Base-by-base conservation (phyloP, 2,888 invertebrate species). In the Peribatodes rhomboidaria region DNA sequence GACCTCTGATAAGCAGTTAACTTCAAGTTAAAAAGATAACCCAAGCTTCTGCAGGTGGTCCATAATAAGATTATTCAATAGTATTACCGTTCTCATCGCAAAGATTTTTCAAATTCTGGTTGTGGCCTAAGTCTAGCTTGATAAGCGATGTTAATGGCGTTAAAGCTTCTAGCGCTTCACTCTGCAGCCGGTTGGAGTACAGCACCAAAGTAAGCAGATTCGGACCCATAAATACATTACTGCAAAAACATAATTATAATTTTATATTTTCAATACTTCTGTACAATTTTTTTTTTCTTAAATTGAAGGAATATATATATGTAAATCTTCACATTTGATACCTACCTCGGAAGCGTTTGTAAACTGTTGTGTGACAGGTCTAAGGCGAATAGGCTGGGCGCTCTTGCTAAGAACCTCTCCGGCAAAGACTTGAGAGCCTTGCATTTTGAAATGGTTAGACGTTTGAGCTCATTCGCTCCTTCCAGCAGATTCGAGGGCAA, bases 71-170 rank as follows among this genome's bases (percentile, higher is more conserved):
- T 27, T 27, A 27, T 13, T 11, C 4, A 10, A 49, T 1, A 33
- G 9, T 33, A 2, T 33, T 53, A 53, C 53, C 53, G 6, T 53
- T 53, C n/a, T 39, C 14, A 53, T 53, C 53, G 27, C 53, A 53
- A 41, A 53, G n/a, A 6, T 53, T 35, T 13, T 27, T 27, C 1
- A 53, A 20, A 11, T 53, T 16, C 2, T 1, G 14, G 14, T 53
- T 53, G 27, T 41, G 6, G 41, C 53, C 9, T 14, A 53, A 14
- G 7, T 53, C 53, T 10, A 53, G 39, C 14, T 39, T 53, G 6
- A 20, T 22, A 14, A 53, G 53, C 9, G 39, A 41, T 27, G 22
- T 41, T n/a, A 53, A 20, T 10, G 39, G 13, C 1, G 39, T 22
- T 6, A 53, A 10, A 0, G 53, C 53, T 41, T 39, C 9, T n/a